phyloP scores from a whole-genome alignment of 2,888 invertebrate genomes.

The Lamellibrachia satsuma region DNA sequence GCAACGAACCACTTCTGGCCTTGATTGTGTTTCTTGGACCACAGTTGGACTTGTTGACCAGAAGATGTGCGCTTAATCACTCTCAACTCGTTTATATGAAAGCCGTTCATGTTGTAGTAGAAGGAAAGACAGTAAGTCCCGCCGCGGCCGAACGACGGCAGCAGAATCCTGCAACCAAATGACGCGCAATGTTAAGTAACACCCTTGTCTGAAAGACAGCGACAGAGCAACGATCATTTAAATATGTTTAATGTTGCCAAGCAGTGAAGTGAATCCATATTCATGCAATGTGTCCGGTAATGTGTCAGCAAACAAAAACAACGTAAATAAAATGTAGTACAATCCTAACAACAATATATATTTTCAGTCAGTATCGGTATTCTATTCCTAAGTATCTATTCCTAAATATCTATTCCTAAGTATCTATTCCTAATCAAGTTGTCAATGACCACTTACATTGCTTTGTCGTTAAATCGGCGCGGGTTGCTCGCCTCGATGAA shows the following conservation, averaged over 20 bases:
- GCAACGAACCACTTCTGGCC: background rate
- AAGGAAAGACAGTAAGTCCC: background rate
- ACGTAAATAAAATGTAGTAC: background rate
- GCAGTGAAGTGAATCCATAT: no score
- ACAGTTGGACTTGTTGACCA: background rate
- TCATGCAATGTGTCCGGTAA: background rate
- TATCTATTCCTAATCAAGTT: background rate
- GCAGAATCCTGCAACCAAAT: background rate
- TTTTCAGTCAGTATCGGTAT: background rate
- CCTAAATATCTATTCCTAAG: no score
- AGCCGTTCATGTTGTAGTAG: conserved; percentile 26
- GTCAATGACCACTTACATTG: background rate
- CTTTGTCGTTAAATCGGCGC: background rate
- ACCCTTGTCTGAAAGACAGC: no score
- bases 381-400: background rate
- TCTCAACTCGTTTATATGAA: conserved; percentile 17
- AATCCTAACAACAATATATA: background rate
- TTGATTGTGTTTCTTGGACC: background rate
- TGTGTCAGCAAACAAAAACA: background rate
- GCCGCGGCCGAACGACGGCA: background rate
- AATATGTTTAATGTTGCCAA: no score
- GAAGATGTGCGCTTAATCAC: background rate
- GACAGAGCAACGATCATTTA: no score
- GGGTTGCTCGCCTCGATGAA: conserved; percentile 24
- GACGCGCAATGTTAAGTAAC: no score